A percentile compares a stretch with the other conserved stretches of the same genome.
phyloP scores from a whole-genome alignment of 2,113 vertebrate genomes.

The Microcebus murinus region DNA sequence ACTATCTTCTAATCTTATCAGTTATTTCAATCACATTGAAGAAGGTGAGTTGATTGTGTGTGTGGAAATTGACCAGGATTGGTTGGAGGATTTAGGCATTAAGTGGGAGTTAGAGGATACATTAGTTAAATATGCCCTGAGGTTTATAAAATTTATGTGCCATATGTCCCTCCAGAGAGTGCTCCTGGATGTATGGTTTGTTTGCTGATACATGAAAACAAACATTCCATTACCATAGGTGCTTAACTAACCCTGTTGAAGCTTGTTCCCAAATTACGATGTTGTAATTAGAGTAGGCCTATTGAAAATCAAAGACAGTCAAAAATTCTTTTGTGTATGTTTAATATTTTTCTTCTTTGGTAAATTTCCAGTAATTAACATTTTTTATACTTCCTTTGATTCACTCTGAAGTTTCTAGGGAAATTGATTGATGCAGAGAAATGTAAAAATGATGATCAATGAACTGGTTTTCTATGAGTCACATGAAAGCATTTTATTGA shows the following conservation, averaged over 20 bases:
- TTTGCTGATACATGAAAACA: not conserved
- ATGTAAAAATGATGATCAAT: not conserved
- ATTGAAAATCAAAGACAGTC: conserved; percentile 3
- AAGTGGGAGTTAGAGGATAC: not conserved
- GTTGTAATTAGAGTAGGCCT: not conserved
- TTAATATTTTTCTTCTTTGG: conserved; percentile 36
- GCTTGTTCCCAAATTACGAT: not conserved
- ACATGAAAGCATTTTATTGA: not conserved
- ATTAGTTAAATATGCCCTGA: not conserved
- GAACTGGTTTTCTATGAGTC: conserved; percentile 20
- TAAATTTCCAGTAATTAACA: conserved; percentile 33
- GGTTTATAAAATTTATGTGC: not conserved
- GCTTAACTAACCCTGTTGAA: not conserved
- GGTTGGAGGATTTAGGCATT: not conserved
- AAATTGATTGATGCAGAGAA: conserved; percentile 42
- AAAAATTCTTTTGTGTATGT: not conserved
- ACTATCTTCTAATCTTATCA: not conserved
- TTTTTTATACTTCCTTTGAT: conserved; percentile 38
- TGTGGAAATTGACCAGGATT: not conserved
- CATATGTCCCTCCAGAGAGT: not conserved
- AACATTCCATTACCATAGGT: not conserved
- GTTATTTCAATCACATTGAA: not conserved
- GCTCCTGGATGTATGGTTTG: not conserved
- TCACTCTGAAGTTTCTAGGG: not conserved
- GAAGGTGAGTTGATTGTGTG: not conserved